Percentiles rank a stretch among this genome's conserved stretches.
Evolutionary conservation across 2,888 invertebrate genomes (phyloP).

Genomic region (Clepsis dumicolana): DNA sequence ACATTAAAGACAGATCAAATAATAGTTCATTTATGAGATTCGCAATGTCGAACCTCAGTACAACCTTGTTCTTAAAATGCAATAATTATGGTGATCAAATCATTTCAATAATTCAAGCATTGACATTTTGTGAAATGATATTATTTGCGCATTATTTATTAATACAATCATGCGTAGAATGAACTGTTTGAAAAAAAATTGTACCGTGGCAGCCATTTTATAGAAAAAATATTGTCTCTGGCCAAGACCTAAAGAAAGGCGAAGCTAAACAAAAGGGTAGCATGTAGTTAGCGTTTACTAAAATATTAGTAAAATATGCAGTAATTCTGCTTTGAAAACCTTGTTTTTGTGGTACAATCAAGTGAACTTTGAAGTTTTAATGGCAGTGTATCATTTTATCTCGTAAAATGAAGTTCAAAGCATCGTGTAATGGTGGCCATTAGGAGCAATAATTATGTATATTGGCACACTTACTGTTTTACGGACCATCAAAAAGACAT

Average conservation of each 20-base stretch:
- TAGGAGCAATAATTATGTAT: conserved; percentile 85
- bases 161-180: conserved; percentile 50
- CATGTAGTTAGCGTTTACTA: conserved; percentile 82
- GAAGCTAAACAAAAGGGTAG: conserved; percentile 86
- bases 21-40: not conserved
- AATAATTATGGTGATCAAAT: no score
- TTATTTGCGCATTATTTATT: conserved; percentile 4
- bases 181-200: conserved; percentile 60
- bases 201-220: conserved; percentile 83
- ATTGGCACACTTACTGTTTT: conserved; percentile 83
- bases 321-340: conserved; percentile 62
- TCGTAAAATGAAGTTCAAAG: conserved; percentile 78
- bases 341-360: conserved; percentile 58
- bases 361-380: conserved; percentile 61
- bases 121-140: not conserved
- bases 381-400: conserved; percentile 61
- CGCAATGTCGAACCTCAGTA: not conserved
- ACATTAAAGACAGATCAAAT: no score
- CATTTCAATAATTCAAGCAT: not conserved
- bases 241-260: conserved; percentile 80
- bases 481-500: conserved; percentile 72
- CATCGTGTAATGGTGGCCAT: conserved; percentile 86
- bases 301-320: conserved; percentile 68
- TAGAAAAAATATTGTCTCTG: conserved; percentile 79
- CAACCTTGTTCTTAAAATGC: not conserved